phyloP scores from a whole-genome alignment of 64 coral and sea anemone genomes.

The Pocillopora verrucosa region DNA sequence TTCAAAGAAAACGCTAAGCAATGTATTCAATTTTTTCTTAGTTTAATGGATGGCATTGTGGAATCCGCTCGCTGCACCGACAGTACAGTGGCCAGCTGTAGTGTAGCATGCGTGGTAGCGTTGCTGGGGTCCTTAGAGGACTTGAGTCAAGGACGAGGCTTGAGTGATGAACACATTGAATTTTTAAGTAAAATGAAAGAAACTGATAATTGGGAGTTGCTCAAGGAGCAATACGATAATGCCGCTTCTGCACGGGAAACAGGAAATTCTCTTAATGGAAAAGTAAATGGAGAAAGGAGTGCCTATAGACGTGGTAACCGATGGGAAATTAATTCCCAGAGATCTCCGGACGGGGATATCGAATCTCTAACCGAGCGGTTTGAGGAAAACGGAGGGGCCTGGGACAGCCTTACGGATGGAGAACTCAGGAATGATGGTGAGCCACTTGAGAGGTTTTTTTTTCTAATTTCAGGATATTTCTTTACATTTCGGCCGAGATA shows the following conservation, averaged over 20 bases:
- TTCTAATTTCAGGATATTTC: too few relatives aligned
- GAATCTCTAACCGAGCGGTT: constrained; percentile 87
- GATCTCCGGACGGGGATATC: constrained; percentile 74
- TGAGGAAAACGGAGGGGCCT: constrained; percentile 64
- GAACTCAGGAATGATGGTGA: constrained; percentile 65
- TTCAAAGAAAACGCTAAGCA: background rate
- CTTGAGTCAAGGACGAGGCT: constrained; percentile 87
- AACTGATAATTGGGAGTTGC: constrained; percentile 84
- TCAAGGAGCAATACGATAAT: constrained; percentile 73
- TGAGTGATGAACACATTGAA: constrained; percentile 90
- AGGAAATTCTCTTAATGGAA: constrained; percentile 56
- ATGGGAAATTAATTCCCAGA: constrained; percentile 72
- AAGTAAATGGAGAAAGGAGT: constrained; percentile 36
- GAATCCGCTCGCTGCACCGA: constrained; percentile 90
- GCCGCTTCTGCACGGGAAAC: constrained; percentile 69
- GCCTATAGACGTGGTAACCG: constrained; percentile 51
- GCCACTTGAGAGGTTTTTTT: background rate
- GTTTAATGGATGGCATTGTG: constrained; percentile 89
- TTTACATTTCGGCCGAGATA: too few relatives aligned
- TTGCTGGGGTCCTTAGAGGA: constrained; percentile 94
- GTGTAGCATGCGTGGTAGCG: constrained; percentile 96
- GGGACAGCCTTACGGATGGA: constrained; percentile 58
- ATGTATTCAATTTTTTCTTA: constrained; percentile 7
- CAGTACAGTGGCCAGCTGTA: constrained; percentile 89
- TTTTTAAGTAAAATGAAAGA: constrained; percentile 89